These are phyloP conservation scores for Hermatobates lingyangjiaoensis DNA, from an alignment of 1,140 invertebrate genomes.

Conservation along the genomic window DNA sequence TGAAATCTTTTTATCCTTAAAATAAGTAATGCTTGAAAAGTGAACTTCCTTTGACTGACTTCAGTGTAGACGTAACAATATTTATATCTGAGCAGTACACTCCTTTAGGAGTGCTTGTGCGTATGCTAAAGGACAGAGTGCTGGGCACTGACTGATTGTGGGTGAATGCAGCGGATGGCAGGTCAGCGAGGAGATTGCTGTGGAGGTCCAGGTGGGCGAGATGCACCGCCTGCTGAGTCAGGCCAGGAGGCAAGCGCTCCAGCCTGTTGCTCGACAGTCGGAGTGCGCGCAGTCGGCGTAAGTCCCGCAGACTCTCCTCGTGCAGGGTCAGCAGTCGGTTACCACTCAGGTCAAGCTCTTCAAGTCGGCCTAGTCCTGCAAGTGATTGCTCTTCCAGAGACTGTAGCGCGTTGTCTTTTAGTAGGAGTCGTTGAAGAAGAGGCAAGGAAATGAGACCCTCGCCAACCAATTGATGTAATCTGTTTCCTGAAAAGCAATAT, in stretches of 20 bases:
- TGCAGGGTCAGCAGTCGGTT: constrained; percentile 50
- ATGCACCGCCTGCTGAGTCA: no score
- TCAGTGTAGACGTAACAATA: no score
- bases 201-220: no score
- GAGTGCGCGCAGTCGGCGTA: constrained; percentile 36
- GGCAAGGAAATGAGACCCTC: constrained; percentile 44
- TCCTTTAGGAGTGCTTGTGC: no score
- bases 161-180: no score
- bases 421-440: constrained; percentile 46
- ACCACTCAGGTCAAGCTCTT: constrained; percentile 53
- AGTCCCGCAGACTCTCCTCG: constrained; percentile 40
- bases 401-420: constrained; percentile 57
- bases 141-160: no score
- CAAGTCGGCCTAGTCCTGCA: constrained; percentile 44
- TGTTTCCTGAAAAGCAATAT: constrained; percentile 31
- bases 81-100: no score
- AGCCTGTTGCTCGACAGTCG: constrained; percentile 58
- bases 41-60: no score
- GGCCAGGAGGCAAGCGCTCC: constrained; percentile 42
- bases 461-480: constrained; percentile 44
- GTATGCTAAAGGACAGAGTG: no score
- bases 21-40: no score
- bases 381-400: constrained; percentile 41
- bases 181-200: no score
- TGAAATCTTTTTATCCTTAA: no score